Evolutionary conservation across 2,888 invertebrate species (phyloP).

Genomic region (Acrocyrtus sp.): DNA sequence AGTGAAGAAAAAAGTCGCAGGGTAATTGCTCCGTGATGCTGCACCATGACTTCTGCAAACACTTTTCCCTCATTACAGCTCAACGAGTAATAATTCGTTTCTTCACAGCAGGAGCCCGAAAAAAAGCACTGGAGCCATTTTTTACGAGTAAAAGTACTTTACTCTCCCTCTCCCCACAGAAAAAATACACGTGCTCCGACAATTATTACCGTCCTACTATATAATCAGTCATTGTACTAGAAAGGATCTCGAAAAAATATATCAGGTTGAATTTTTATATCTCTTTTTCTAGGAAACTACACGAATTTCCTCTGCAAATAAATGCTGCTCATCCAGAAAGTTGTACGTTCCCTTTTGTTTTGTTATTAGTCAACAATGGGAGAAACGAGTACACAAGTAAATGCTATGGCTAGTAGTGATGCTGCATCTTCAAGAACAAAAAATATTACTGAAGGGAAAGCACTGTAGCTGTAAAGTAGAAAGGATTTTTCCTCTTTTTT

Average conservation of each 20-base stretch:
- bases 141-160: no score
- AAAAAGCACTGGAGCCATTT: neutral
- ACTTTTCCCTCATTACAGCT: slow-evolving; percentile 64
- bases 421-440: no score
- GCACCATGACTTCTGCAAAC: slow-evolving; percentile 63
- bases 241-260: no score
- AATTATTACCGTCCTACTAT: slow-evolving; percentile 7
- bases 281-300: slow-evolving; percentile 3
- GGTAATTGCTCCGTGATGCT: slow-evolving; percentile 54
- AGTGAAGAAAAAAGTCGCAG: slow-evolving; percentile 41
- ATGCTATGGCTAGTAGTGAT: no score
- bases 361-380: neutral
- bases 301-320: slow-evolving; percentile 15
- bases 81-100: slow-evolving; percentile 63
- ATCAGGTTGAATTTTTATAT: slow-evolving; percentile 21
- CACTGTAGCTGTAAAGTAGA: neutral
- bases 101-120: slow-evolving; percentile 59
- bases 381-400: no score
- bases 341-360: slow-evolving; percentile 6
- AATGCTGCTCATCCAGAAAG: slow-evolving; percentile 37
- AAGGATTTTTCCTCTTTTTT: slow-evolving; percentile 1
- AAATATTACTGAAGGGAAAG: neutral
- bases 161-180: no score
- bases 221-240: no score
- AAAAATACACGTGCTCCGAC: slow-evolving; percentile 14